phyloP scores from a whole-genome alignment of 2,888 invertebrate genomes.

The Tetragonula carbonaria region DNA sequence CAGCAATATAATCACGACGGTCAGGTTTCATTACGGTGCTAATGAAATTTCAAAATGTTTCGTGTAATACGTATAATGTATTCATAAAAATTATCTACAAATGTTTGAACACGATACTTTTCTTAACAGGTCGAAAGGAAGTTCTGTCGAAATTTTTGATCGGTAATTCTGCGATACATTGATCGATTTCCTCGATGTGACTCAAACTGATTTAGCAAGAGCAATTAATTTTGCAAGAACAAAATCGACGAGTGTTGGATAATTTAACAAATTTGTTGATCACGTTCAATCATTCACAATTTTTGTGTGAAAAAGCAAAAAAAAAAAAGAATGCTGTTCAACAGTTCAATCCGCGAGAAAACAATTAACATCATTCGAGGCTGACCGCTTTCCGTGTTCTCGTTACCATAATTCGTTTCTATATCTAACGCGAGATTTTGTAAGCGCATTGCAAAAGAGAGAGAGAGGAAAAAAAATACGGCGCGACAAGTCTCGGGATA shows the following conservation, averaged over 20 bases:
- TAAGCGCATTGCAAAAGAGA: neutral
- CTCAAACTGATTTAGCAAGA: neutral
- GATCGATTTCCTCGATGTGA: neutral
- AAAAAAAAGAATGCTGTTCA: neutral
- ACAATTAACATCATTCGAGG: conserved; percentile 2
- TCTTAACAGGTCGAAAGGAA: neutral
- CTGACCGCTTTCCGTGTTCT: neutral
- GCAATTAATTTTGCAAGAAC: neutral
- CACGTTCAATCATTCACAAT: neutral
- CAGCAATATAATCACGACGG: neutral
- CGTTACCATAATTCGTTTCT: conserved; percentile 7
- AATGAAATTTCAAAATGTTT: neutral
- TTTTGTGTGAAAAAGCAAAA: neutral
- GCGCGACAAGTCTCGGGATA: conserved; percentile 1
- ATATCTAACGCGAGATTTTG: neutral
- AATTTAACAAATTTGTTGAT: neutral
- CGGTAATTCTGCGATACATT: neutral
- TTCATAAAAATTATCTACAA: neutral
- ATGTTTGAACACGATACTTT: neutral
- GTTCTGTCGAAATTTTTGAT: neutral
- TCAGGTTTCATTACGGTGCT: neutral
- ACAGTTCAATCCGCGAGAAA: neutral
- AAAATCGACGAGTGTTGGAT: neutral
- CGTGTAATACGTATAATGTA: too few relatives aligned
- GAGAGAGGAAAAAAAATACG: neutral